These are phyloP conservation scores for Brachyptera putata DNA, from an alignment of 2,888 invertebrate species.

Conservation along the genomic window DNA sequence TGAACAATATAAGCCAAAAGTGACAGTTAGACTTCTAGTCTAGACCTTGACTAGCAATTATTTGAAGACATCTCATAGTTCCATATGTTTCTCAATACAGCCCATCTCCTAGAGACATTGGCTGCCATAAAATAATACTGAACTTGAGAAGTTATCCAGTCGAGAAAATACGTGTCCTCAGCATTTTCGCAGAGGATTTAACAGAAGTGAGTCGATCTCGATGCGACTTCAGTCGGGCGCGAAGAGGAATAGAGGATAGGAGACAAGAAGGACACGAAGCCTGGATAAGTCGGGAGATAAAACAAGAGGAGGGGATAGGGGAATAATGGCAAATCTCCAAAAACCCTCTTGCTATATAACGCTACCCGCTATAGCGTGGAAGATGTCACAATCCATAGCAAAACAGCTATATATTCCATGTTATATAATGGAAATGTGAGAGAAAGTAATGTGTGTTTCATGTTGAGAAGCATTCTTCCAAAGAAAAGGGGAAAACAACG, in stretches of 20 bases:
- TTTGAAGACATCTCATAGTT: not conserved
- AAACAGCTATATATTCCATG: conserved; percentile 14
- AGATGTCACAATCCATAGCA: conserved; percentile 15
- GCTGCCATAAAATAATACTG: conserved; percentile 14
- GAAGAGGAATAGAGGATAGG: conserved; percentile 7
- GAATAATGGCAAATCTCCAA: conserved; percentile 22
- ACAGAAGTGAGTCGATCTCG: conserved; percentile 3
- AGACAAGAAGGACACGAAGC: not conserved
- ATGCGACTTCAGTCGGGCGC: conserved; percentile 13
- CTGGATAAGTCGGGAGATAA: conserved; percentile 19
- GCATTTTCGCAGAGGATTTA: conserved; percentile 19
- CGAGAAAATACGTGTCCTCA: conserved; percentile 21
- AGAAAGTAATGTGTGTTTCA: conserved; percentile 9
- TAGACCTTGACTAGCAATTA: not conserved
- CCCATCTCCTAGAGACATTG: no score
- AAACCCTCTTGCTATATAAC: conserved; percentile 2
- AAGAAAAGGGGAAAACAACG: no score
- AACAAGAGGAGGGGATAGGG: no score
- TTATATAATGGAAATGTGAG: conserved; percentile 13
- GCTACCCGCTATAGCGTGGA: conserved; percentile 3
- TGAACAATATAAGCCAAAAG: not conserved
- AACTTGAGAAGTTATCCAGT: conserved; percentile 13
- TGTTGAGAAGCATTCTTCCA: not conserved
- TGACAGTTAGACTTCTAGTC: not conserved
- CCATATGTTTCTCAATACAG: not conserved